Base-by-base conservation (phyloP, 2,113 vertebrate genomes). In the Oophaga pumilio region DNA sequence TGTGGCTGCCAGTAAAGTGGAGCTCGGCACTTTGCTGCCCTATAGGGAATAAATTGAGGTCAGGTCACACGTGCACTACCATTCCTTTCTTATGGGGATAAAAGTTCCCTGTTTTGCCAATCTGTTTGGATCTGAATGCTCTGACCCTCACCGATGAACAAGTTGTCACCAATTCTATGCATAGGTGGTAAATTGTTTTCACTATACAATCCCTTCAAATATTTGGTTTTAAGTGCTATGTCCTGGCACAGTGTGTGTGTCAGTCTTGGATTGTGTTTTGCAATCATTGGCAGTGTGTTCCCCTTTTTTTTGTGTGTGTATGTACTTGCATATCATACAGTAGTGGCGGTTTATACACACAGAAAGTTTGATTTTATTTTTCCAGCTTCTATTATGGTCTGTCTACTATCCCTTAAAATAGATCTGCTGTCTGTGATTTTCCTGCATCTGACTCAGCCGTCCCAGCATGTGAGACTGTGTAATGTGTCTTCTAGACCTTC, bases 391-490 rank as follows among this genome's bases (percentile, higher is more conserved):
- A 57, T 71, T 64, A 26, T 28, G 24, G 80, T 77, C 78, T 57
- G 78, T 87, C 57, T 82, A 52, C 68, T 26, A 12, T 24, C 15
- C 50, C 87, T 83, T 88, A 84, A 88, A 88, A 88, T 84, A 59
- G 50, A 86, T 86, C 53, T 87, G 28, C 22, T 84, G 53, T 85
- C 82, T 87, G 18, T 88, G 89, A 85, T 73, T 82, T 89, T 89
- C 76, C 52, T 71, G 85, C 66, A 81, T 68, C 66, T 88, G 59
- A 90, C n/a, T 82, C 87, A 85, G 49, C 81, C 20, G 76, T 87
- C 77, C 81, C n/a, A 87, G 6, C 82, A 68, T 89, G 62, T 88
- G 68, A 89, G 86, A 14, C 60, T 88, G 83, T 77, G 82, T 79
- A 76, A 86, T 84, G 50, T 56, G 15, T 59, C 89, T 50, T 85